Evolutionary conservation across 2,797 vertebrate species (phyloP).

Genomic region (Pangasius djambal): DNA sequence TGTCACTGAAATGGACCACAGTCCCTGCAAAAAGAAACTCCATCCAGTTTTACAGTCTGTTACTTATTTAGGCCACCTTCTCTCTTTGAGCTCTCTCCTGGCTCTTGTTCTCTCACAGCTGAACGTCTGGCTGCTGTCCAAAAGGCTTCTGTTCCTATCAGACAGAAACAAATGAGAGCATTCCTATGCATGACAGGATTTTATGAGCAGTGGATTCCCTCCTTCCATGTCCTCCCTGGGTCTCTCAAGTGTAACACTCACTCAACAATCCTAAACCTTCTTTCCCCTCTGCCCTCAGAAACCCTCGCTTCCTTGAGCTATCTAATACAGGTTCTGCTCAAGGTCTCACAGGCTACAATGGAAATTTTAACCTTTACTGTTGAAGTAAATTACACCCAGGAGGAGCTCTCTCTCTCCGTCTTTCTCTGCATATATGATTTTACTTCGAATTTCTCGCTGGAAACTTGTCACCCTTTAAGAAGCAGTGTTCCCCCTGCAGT

Average conservation of each 20-base stretch:
- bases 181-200: conserved; percentile 32
- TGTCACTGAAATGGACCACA: neutral
- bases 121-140: conserved; percentile 12
- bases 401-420: neutral
- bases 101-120: conserved; percentile 23
- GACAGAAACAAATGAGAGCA: conserved; percentile 15
- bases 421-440: conserved; percentile 1
- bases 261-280: conserved; percentile 6
- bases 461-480: neutral
- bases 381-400: conserved; percentile 11
- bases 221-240: neutral
- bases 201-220: conserved; percentile 23
- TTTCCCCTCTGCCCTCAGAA: conserved; percentile 5
- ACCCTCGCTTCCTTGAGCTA: neutral
- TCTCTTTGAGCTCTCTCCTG: neutral
- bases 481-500: conserved; percentile 11
- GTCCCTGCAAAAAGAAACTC: neutral
- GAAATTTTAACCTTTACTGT: neutral
- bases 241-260: conserved; percentile 9
- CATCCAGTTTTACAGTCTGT: conserved; percentile 11
- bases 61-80: conserved; percentile 37
- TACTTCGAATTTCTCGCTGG: neutral
- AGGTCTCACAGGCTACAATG: neutral
- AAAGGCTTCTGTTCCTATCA: conserved; percentile 23
- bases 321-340: neutral